Base-by-base conservation (phyloP, 1,140 invertebrate genomes). In the Drosophila burlai region DNA sequence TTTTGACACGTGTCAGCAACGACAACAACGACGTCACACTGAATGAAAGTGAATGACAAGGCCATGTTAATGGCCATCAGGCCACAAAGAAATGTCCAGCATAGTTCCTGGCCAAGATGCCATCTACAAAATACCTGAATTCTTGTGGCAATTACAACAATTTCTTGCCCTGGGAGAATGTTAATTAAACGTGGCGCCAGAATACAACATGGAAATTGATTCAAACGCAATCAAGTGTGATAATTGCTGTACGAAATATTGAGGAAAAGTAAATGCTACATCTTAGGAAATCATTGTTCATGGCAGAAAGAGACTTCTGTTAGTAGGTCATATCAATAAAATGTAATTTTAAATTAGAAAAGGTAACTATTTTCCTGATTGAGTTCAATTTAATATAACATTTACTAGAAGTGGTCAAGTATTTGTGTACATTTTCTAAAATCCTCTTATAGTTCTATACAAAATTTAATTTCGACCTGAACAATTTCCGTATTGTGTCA, bases 1-100 rank as follows among this genome's bases (percentile, higher is more conserved):
- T 81, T 89, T 76, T 81, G 84, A 89, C 85, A 84, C 83, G 80
- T 83, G 83, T 83, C 83, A 74, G 69, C 52, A 52, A 61, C 59
- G 57, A 54, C 46, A 59, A 63, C 63, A 77, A 57, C 60, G 54
- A 40, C 26, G 71, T 49, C 40, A 69, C 66, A 59, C 66, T 69
- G 76, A 80, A 64, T 54, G 50, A 57, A 31, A 67, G 76, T 82
- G 73, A 77, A 43, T 62, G 80, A 82, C 63, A 77, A 71, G 74
- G 72, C 49, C 60, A 71, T 36, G 61, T 78, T 78, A 85, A 84
- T 84, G 66, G 75, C 55, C 43, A 49, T 26, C 46, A 34, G 29
- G 57, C 49, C 49, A 31, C 60, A 72, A 68, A 11, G 47, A 42
- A 52, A 55, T 74, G 0, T 8, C 57, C 18, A 26, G 57, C 49